Conservation (phyloP, 2,797 vertebrate species). For the Loriculus beryllinus region DNA sequence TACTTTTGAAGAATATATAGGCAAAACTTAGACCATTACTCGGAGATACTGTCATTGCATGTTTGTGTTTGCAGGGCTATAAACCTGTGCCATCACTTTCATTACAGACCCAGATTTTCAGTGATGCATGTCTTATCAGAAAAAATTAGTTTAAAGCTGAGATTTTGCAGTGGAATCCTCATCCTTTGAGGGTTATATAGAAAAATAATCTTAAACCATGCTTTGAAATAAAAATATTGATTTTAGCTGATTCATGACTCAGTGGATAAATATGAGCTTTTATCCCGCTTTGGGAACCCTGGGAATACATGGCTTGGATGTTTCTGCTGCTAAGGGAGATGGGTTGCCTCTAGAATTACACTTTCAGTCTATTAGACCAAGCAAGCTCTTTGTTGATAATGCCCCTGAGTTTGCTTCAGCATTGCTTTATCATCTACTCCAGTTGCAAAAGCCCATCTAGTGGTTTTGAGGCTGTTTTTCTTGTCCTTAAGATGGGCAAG, state of each 20-base stretch:
- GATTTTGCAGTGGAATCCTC: background rate
- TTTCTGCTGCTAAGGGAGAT: background rate
- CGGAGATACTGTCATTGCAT: background rate
- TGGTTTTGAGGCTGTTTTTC: background rate
- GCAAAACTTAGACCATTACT: background rate
- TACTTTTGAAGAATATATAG: background rate
- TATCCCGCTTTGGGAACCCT: background rate
- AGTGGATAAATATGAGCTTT: background rate
- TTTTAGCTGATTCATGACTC: background rate
- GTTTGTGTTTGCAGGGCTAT: background rate
- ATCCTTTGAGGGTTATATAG: background rate
- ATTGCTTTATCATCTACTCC: background rate
- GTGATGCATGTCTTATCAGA: slow-evolving; percentile 27
- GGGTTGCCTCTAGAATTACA: background rate
- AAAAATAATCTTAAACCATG: background rate
- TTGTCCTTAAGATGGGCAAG: background rate
- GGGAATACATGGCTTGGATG: background rate
- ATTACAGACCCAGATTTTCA: background rate
- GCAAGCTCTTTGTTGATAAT: background rate
- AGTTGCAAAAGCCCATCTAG: background rate
- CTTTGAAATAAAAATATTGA: background rate
- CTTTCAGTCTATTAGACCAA: background rate
- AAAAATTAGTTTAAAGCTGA: background rate
- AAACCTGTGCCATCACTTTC: background rate
- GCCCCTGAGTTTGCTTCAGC: background rate